phyloP scores from a whole-genome alignment of 64 coral and sea anemone species.

The Pachyseris speciosa region DNA sequence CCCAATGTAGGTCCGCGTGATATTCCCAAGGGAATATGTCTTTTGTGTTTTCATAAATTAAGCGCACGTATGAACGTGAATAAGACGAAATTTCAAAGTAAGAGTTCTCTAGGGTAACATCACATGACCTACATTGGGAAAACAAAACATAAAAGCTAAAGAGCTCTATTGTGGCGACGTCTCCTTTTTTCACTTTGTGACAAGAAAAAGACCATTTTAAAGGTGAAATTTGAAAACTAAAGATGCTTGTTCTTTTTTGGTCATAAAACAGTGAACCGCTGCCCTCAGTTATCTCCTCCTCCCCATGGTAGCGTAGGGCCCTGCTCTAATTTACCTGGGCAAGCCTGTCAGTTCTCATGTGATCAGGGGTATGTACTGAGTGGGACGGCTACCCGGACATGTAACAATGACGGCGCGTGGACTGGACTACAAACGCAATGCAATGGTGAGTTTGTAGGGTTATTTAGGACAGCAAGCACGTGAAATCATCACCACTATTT shows the following conservation, averaged over 20 bases:
- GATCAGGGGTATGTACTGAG: constrained; percentile 50
- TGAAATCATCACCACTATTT: not conserved
- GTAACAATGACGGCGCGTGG: constrained; percentile 83
- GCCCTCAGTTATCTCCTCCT: not conserved
- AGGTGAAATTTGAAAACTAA: not conserved
- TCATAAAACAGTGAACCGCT: constrained; percentile 28
- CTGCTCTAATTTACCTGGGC: constrained; percentile 39
- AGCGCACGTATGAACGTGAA: too few species aligned
- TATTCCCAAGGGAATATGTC: too few species aligned
- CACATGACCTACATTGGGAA: too few species aligned
- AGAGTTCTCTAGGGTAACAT: too few species aligned
- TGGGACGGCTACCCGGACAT: constrained; percentile 67
- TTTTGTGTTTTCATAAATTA: too few species aligned
- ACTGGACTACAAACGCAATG: constrained; percentile 77
- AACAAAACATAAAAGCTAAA: too few species aligned
- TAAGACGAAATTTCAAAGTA: too few species aligned
- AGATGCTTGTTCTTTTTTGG: not conserved
- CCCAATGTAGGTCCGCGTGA: too few species aligned
- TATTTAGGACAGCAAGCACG: not conserved
- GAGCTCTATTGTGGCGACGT: not conserved
- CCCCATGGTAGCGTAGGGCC: not conserved
- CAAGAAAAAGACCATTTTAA: not conserved
- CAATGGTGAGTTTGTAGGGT: constrained; percentile 11
- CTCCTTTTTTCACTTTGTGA: not conserved
- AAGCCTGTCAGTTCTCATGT: constrained; percentile 70